Percentiles rank a stretch among this genome's conserved stretches.
phyloP scores from a whole-genome alignment of 2,888 invertebrate species.

The Melipona bicolor region DNA sequence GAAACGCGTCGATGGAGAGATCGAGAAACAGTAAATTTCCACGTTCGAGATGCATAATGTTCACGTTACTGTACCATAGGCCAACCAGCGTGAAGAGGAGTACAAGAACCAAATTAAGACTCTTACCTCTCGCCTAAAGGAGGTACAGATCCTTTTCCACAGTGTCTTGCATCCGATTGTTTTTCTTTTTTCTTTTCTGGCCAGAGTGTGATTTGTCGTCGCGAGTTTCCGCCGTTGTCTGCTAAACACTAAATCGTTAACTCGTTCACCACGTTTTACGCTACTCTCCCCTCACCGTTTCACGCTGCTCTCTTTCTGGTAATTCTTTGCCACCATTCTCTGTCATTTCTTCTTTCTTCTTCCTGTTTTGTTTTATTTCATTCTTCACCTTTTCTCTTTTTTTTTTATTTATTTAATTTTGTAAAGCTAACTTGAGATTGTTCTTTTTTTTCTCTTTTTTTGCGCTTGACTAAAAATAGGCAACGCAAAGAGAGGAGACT shows the following conservation, averaged over 20 bases:
- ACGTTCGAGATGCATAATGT: constrained; percentile 55
- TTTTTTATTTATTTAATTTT: constrained; percentile 26
- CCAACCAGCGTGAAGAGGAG: constrained; percentile 99
- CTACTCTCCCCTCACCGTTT: background rate
- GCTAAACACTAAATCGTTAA: constrained; percentile 62
- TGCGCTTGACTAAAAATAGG: constrained; percentile 87
- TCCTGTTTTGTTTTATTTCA: background rate
- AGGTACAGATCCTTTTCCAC: constrained; percentile 88
- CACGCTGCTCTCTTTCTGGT: constrained; percentile 4
- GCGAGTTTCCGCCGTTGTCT: constrained; percentile 37
- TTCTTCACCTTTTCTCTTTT: background rate
- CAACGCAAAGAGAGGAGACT: constrained; percentile 97
- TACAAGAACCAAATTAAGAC: constrained; percentile 99
- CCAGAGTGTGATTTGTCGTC: constrained; percentile 65
- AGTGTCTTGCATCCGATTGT: constrained; percentile 60
- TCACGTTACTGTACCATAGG: constrained; percentile 86
- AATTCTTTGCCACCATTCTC: background rate
- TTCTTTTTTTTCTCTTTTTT: constrained; percentile 80
- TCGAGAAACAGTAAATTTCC: background rate
- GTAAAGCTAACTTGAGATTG: constrained; percentile 72
- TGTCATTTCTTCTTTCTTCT: background rate
- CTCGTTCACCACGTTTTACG: constrained; percentile 19
- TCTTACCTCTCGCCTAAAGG: constrained; percentile 99
- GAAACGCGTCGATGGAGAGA: background rate
- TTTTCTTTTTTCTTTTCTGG: constrained; percentile 18